Conservation (phyloP, 2,888 invertebrate genomes). For the Rotaria macrura region DNA sequence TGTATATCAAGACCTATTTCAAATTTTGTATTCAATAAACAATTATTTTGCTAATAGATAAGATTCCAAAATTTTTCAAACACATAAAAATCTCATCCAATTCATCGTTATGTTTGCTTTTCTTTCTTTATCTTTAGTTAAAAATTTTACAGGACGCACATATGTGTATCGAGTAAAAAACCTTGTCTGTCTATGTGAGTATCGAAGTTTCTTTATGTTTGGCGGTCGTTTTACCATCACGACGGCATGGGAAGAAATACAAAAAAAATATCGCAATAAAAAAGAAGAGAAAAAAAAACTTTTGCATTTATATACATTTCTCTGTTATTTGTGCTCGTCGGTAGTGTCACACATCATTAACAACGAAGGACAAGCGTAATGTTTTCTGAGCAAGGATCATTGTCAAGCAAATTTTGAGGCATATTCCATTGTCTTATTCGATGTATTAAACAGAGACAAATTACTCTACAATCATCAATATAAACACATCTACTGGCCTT, state of each 20-base stretch:
- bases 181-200: not conserved
- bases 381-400: not conserved
- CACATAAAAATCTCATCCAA: not conserved
- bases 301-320: not conserved
- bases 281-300: not conserved
- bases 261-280: not conserved
- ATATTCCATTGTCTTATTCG: too few species aligned
- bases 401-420: not conserved
- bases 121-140: not conserved
- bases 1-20: not conserved
- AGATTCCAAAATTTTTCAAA: not conserved
- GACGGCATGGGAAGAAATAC: not conserved
- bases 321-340: not conserved
- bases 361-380: too few species aligned
- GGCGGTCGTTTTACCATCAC: not conserved
- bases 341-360: not conserved
- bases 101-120: not conserved
- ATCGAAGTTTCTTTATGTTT: not conserved
- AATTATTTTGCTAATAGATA: not conserved
- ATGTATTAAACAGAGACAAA: too few species aligned
- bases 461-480: not conserved
- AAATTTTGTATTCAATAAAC: not conserved
- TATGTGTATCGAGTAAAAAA: not conserved
- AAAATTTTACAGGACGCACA: not conserved
- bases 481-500: not conserved